A percentile compares a stretch with the other conserved stretches of the same genome.
phyloP scores from a whole-genome alignment of 1,140 invertebrate species.

The Neelides sp. region DNA sequence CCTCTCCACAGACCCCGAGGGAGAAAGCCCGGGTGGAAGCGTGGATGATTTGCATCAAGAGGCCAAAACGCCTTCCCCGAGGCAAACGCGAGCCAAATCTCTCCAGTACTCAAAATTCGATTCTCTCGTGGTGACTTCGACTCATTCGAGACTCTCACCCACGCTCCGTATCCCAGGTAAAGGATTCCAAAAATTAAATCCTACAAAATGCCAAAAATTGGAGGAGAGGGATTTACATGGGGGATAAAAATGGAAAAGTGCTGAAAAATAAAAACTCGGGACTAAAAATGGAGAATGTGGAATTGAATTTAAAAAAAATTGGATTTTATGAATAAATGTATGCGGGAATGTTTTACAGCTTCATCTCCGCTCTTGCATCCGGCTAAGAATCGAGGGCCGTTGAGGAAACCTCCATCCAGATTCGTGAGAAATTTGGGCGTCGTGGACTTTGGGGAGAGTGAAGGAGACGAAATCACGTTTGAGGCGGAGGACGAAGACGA shows the following conservation, averaged over 20 bases:
- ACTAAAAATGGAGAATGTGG: not conserved
- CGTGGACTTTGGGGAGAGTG: slow-evolving; percentile 30
- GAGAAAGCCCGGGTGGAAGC: slow-evolving; percentile 40
- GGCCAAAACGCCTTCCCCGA: slow-evolving; percentile 16
- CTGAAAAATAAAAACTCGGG: not conserved
- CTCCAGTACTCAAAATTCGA: slow-evolving; percentile 27
- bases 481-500: slow-evolving; percentile 23
- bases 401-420: slow-evolving; percentile 26
- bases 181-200: not conserved
- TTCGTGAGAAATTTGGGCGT: slow-evolving; percentile 27
- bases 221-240: not conserved
- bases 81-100: slow-evolving; percentile 24
- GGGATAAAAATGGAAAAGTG: not conserved
- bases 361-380: slow-evolving; percentile 15
- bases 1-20: slow-evolving; percentile 48
- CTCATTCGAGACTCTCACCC: slow-evolving; percentile 14
- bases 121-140: slow-evolving; percentile 16
- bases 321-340: not conserved
- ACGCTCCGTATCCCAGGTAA: slow-evolving; percentile 16
- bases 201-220: not conserved
- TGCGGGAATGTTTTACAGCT: no score
- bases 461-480: slow-evolving; percentile 14
- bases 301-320: not conserved
- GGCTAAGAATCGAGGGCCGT: slow-evolving; percentile 27
- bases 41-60: slow-evolving; percentile 41